These are phyloP conservation scores for Phyllotis vaccarum DNA, from an alignment of 2,797 vertebrate species.

Conservation along the genomic window DNA sequence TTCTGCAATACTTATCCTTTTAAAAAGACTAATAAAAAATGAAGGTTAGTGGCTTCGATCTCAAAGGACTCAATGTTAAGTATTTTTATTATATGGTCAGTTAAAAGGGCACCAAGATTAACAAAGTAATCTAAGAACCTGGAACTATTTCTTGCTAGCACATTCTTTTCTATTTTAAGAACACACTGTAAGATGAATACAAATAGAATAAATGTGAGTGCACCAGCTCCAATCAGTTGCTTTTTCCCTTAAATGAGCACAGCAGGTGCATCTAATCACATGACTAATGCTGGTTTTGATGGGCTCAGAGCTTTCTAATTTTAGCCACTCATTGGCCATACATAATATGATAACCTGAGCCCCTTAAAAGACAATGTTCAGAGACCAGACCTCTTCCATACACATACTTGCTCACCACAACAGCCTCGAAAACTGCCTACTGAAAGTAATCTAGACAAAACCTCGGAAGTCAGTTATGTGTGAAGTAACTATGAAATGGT, in stretches of 20 bases:
- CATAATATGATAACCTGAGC: neutral
- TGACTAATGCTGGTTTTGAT: neutral
- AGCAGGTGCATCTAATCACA: neutral
- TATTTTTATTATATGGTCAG: slow-evolving; percentile 18
- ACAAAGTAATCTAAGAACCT: slow-evolving; percentile 14
- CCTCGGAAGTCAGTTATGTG: neutral
- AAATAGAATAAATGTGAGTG: neutral
- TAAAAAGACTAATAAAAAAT: slow-evolving; percentile 54
- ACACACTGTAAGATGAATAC: neutral
- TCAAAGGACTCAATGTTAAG: neutral
- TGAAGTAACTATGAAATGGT: neutral
- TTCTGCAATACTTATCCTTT: neutral
- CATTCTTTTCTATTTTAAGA: slow-evolving; percentile 2
- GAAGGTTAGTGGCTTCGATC: neutral
- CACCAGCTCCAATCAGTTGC: neutral
- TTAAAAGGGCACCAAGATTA: neutral
- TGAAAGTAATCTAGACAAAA: slow-evolving; percentile 41
- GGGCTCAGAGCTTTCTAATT: neutral
- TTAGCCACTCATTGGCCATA: neutral
- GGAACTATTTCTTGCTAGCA: neutral
- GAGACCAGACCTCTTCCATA: neutral
- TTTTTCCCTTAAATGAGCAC: neutral
- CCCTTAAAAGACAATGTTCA: neutral
- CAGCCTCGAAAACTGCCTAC: neutral
- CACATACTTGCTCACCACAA: neutral